Evolutionary conservation across 2,797 vertebrate genomes (phyloP).

Genomic region (Rhadinocentrus ornatus): DNA sequence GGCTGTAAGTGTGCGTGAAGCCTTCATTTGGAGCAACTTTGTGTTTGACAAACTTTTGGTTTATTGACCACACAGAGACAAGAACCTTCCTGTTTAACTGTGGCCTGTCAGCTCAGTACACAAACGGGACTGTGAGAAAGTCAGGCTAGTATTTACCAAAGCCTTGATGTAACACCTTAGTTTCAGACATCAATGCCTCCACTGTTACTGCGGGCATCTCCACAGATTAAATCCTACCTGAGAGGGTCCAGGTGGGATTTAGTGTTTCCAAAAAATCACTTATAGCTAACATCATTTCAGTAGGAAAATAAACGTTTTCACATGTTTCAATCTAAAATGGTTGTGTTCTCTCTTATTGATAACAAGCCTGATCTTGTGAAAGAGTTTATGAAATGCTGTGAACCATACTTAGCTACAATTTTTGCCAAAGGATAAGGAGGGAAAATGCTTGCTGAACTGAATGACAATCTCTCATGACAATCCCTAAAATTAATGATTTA

Average conservation of each 20-base stretch:
- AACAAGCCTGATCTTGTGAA: not conserved
- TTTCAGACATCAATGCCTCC: constrained; percentile 79
- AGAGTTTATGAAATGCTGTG: not conserved
- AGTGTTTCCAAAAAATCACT: constrained; percentile 12
- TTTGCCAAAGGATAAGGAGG: not conserved
- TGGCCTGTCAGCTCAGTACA: constrained; percentile 75
- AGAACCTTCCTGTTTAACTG: constrained; percentile 79
- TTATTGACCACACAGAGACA: constrained; percentile 85
- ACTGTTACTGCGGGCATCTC: constrained; percentile 75
- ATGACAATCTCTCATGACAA: not conserved
- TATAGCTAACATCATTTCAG: too few relatives aligned
- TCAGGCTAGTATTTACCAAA: constrained; percentile 79
- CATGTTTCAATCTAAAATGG: not conserved
- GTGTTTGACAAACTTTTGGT: constrained; percentile 84
- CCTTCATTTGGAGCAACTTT: constrained; percentile 78
- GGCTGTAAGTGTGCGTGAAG: constrained; percentile 58
- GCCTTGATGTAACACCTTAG: constrained; percentile 81
- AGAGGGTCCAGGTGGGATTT: constrained; percentile 45
- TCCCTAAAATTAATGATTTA: constrained; percentile 7
- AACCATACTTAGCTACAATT: not conserved
- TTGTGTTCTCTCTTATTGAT: too few relatives aligned
- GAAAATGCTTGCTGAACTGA: not conserved
- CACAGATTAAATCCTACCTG: constrained; percentile 62
- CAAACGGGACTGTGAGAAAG: constrained; percentile 82
- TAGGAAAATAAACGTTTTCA: not conserved